Base-by-base conservation (phyloP, 2,797 vertebrate genomes). In the Scleropages formosus region DNA sequence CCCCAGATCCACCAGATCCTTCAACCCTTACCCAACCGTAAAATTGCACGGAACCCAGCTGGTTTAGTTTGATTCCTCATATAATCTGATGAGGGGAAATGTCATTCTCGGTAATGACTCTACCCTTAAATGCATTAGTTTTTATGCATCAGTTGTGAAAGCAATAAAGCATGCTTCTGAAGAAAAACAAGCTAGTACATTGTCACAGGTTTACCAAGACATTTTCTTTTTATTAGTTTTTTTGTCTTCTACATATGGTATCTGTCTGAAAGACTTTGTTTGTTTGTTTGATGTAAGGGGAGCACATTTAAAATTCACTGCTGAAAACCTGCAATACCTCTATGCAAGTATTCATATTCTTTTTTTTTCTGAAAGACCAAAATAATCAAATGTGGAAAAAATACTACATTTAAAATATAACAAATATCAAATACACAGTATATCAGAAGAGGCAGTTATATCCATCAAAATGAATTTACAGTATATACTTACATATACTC, bases 401-500 rank as follows among this genome's bases (percentile, higher is more conserved):
- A 39, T 39, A 39, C 2, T 2, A 39, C 2, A 6, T 39, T 39
- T 39, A 58, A 58, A 7, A 53, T 58, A 58, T 58, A 58, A 39
- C n/a, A 39, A 39, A 39, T 31, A 39, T 31, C 6, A 39, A 39
- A 2, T 2, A 39, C 39, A 39, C 6, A 39, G 6, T 39, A 39
- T 39, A 39, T 39, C 6, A 39, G 39, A 2, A 2, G 31, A 6
- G 39, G 6, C 39, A 39, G 22, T n/a, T 73, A 24, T 4, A 18
- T 44, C 24, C 47, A 13, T 69, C 18, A 16, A 60, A 44, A 24
- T n/a, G n/a, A n/a, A n/a, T n/a, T n/a, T n/a, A n/a, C n/a, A n/a
- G n/a, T n/a, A n/a, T n/a, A n/a, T 44, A 20, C 47, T 72, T 26
- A 64, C 75, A 72, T 44, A 44, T 64, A 68, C 63, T n/a, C 60